These are phyloP conservation scores for Scaptomyza graminum DNA, from an alignment of 1,140 invertebrate genomes.

Conservation along the genomic window DNA sequence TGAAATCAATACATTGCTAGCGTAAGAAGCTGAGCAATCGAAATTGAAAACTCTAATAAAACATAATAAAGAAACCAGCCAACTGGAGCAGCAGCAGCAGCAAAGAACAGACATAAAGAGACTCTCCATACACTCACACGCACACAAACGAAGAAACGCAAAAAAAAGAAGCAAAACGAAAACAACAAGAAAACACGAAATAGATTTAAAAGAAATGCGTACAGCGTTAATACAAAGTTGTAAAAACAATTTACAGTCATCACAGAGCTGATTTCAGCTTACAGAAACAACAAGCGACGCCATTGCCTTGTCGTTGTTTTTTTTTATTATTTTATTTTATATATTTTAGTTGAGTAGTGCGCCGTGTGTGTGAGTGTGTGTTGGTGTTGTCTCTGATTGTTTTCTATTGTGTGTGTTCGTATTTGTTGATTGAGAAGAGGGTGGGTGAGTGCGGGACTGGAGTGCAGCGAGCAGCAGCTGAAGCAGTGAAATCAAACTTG, in stretches of 20 bases:
- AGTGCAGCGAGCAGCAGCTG: slow-evolving; percentile 24
- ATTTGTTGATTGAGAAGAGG: slow-evolving; percentile 22
- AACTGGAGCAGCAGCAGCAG: slow-evolving; percentile 29
- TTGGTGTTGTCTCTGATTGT: slow-evolving; percentile 43
- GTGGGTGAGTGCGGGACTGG: slow-evolving; percentile 33
- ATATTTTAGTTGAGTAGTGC: slow-evolving; percentile 1
- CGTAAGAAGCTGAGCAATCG: slow-evolving; percentile 16
- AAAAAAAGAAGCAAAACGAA: slow-evolving; percentile 21
- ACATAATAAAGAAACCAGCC: slow-evolving; percentile 30
- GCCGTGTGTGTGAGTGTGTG: slow-evolving; percentile 9
- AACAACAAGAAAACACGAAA: slow-evolving; percentile 17
- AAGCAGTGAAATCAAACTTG: slow-evolving; percentile 34
- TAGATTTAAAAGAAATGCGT: slow-evolving; percentile 21
- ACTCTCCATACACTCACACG: slow-evolving; percentile 37
- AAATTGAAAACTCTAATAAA: slow-evolving; percentile 23
- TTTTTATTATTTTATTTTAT: background rate
- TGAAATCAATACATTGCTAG: slow-evolving; percentile 46
- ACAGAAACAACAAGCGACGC: slow-evolving; percentile 10
- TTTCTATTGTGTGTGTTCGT: slow-evolving; percentile 46
- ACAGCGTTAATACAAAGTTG: slow-evolving; percentile 23
- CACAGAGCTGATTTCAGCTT: slow-evolving; percentile 27
- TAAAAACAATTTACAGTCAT: slow-evolving; percentile 18
- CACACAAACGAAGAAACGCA: slow-evolving; percentile 27
- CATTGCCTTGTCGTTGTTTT: slow-evolving; percentile 19
- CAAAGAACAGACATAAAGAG: slow-evolving; percentile 44